These are phyloP conservation scores for Cerceris rybyensis DNA, from an alignment of 2,888 invertebrate genomes.

Conservation along the genomic window DNA sequence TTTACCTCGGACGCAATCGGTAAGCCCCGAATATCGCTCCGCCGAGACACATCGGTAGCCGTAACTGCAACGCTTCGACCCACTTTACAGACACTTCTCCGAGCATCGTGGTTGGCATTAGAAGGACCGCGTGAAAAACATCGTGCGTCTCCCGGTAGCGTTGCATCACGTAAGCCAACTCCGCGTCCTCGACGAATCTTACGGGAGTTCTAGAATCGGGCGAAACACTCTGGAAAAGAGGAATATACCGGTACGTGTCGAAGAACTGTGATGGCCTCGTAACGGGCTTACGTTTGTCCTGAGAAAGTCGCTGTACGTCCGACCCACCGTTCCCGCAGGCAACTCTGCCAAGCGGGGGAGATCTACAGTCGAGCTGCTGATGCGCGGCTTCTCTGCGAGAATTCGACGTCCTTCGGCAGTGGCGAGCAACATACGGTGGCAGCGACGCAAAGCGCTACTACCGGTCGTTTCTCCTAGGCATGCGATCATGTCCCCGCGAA, in stretches of 20 bases:
- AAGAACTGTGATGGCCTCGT: neutral
- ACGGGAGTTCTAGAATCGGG: slow-evolving; percentile 96
- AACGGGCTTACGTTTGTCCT: slow-evolving; percentile 86
- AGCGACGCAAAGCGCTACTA: slow-evolving; percentile 86
- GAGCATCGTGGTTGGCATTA: slow-evolving; percentile 97
- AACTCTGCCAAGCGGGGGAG: slow-evolving; percentile 87
- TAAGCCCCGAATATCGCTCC: slow-evolving; percentile 96
- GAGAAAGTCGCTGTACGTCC: slow-evolving; percentile 92
- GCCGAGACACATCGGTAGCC: slow-evolving; percentile 96
- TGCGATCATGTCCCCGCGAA: slow-evolving; percentile 95
- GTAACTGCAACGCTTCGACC: slow-evolving; percentile 98
- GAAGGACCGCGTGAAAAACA: slow-evolving; percentile 93
- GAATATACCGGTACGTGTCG: slow-evolving; percentile 2
- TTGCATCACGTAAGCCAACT: slow-evolving; percentile 97
- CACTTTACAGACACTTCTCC: slow-evolving; percentile 97
- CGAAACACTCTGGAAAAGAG: slow-evolving; percentile 87
- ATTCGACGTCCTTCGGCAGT: slow-evolving; percentile 91
- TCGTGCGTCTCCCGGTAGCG: slow-evolving; percentile 99
- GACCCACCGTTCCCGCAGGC: slow-evolving; percentile 92
- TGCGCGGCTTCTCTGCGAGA: slow-evolving; percentile 90
- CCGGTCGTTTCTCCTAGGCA: slow-evolving; percentile 97
- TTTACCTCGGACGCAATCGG: slow-evolving; percentile 91
- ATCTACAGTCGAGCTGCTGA: slow-evolving; percentile 92
- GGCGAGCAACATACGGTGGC: slow-evolving; percentile 89
- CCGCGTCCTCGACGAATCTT: slow-evolving; percentile 94